Conservation (phyloP, 2,797 vertebrate genomes). For the Sternotherus odoratus region DNA sequence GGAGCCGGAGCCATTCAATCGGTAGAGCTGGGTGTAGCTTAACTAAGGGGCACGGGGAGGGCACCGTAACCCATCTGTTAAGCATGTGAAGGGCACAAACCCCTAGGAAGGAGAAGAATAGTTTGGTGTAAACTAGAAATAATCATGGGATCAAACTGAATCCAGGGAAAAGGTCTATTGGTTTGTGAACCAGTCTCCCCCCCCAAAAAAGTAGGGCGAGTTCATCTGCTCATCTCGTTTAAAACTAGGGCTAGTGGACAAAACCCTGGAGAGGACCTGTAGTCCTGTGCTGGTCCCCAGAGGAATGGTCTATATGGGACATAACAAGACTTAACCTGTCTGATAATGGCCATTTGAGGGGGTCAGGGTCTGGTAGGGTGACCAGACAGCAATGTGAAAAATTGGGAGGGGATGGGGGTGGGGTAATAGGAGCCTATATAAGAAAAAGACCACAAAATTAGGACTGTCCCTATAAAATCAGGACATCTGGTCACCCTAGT, state of each 20-base stretch:
- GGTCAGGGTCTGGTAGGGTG: too few species aligned
- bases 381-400: too few species aligned
- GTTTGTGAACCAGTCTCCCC: not conserved
- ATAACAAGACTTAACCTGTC: not conserved
- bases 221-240: rapidly evolving
- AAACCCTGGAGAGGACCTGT: not conserved
- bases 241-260: not conserved
- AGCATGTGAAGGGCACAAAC: not conserved
- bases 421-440: too few species aligned
- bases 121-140: not conserved
- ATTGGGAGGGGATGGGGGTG: too few species aligned
- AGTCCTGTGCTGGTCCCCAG: not conserved
- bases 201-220: not conserved
- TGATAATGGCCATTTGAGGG: not conserved
- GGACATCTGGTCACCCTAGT: too few species aligned
- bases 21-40: rapidly evolving
- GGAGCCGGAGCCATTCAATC: not conserved
- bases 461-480: too few species aligned
- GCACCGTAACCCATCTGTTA: not conserved
- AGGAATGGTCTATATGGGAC: not conserved
- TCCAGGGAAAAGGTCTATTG: not conserved
- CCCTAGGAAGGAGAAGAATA: rapidly evolving
- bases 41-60: not conserved
- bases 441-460: too few species aligned
- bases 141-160: not conserved